Conservation (phyloP, 2,888 invertebrate genomes). For the Melinaea menophilus region DNA sequence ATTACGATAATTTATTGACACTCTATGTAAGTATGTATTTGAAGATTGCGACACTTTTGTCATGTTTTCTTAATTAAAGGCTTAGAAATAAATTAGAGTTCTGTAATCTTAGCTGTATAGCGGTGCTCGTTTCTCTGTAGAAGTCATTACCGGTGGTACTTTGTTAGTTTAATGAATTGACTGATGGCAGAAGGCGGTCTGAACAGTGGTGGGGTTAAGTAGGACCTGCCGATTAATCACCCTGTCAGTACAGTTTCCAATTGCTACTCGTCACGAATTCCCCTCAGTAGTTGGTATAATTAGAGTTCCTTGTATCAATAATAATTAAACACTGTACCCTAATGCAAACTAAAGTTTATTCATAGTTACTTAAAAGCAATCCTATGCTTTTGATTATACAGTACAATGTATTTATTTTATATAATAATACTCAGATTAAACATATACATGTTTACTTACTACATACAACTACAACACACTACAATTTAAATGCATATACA, state of each 20-base stretch:
- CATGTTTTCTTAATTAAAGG: constrained; percentile 21
- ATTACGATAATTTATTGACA: constrained; percentile 13
- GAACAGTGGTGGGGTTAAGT: constrained; percentile 75
- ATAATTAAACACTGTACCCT: constrained; percentile 13
- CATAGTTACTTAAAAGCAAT: background rate
- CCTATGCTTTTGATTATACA: background rate
- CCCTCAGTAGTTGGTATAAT: constrained; percentile 41
- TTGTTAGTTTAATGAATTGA: constrained; percentile 78
- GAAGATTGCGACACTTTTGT: constrained; percentile 14
- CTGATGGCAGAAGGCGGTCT: constrained; percentile 71
- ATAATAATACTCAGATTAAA: too few relatives aligned
- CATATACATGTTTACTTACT: too few relatives aligned
- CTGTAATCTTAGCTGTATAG: constrained; percentile 43
- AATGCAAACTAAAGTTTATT: constrained; percentile 2
- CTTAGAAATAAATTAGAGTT: constrained; percentile 28
- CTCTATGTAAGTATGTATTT: constrained; percentile 7
- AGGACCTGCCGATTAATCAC: constrained; percentile 75
- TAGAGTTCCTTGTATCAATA: constrained; percentile 32
- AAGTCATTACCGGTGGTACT: constrained; percentile 74
- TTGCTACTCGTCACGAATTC: constrained; percentile 71
- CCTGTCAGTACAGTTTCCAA: constrained; percentile 73
- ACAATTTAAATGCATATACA: background rate
- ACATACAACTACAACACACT: too few relatives aligned
- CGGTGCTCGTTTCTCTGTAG: constrained; percentile 57
- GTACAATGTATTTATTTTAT: too few relatives aligned